Evolutionary conservation across 1,140 invertebrate species (phyloP).

Genomic region (Brachystomella parvula): DNA sequence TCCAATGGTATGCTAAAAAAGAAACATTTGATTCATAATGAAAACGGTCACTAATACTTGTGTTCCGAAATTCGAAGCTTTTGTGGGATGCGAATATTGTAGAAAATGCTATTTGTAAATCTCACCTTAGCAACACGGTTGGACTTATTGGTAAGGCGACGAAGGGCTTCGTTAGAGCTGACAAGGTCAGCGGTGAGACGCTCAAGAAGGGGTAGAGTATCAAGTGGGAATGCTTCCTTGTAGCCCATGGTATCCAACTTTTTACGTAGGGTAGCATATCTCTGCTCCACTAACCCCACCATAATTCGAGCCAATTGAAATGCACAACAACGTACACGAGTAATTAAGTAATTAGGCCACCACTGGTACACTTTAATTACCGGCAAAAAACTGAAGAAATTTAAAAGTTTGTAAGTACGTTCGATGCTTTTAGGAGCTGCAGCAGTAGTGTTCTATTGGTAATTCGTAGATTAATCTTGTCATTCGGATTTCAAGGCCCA

Average conservation of each 20-base stretch:
- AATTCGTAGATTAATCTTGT: too few species aligned
- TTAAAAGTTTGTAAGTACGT: too few species aligned
- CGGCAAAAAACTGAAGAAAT: too few species aligned
- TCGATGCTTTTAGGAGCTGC: too few species aligned
- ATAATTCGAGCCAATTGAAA: neutral
- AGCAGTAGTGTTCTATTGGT: too few species aligned
- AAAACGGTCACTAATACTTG: neutral
- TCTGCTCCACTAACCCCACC: neutral
- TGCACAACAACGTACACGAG: too few species aligned
- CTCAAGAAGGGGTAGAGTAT: conserved; percentile 21
- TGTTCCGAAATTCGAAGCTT: neutral
- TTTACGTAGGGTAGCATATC: conserved; percentile 15
- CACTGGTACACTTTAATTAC: neutral
- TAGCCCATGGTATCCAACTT: conserved; percentile 22
- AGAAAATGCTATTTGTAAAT: neutral
- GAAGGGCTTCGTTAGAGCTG: neutral
- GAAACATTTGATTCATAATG: too few species aligned
- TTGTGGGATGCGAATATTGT: neutral
- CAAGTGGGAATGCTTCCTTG: conserved; percentile 15
- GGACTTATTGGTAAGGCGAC: neutral
- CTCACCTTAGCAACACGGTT: neutral
- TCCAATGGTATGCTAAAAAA: too few species aligned
- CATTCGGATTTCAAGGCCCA: conserved; percentile 53
- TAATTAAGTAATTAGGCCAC: neutral
- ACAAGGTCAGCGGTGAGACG: neutral